Percentiles rank a stretch among this genome's conserved stretches.
These are phyloP conservation scores for Nothoprocta pentlandii DNA, from an alignment of 2,113 vertebrate genomes.

Conservation along the genomic window DNA sequence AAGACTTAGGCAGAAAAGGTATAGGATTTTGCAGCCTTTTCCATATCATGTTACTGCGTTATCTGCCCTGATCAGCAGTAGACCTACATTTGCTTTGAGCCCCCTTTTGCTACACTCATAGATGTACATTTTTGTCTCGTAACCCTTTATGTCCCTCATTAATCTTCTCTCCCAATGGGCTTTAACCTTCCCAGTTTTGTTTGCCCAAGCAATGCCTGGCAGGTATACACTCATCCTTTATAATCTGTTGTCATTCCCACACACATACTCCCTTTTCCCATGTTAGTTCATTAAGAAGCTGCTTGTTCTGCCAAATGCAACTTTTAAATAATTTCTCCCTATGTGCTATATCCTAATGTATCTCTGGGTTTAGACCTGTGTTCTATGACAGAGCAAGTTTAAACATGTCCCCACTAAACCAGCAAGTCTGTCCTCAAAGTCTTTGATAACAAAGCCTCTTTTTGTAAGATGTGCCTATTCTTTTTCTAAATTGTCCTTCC, in stretches of 20 bases:
- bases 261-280: background rate
- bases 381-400: background rate
- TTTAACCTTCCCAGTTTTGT: conserved; percentile 43
- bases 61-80: background rate
- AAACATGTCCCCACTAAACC: background rate
- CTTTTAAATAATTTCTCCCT: background rate
- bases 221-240: background rate
- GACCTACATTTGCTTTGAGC: background rate
- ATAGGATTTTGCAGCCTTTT: background rate
- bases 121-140: background rate
- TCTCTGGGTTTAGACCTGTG: background rate
- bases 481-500: background rate
- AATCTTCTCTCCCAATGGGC: conserved; percentile 4
- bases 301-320: background rate
- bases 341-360: background rate
- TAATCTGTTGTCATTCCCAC: conserved; percentile 18
- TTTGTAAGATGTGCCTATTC: background rate
- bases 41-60: background rate
- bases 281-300: conserved; percentile 21
- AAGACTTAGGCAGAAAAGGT: background rate
- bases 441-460: background rate
- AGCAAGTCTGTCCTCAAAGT: background rate
- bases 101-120: background rate
- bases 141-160: background rate
- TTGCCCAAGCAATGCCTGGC: background rate